These are phyloP conservation scores for Linnaemya vulpina DNA, from an alignment of 2,888 invertebrate species.

Conservation along the genomic window DNA sequence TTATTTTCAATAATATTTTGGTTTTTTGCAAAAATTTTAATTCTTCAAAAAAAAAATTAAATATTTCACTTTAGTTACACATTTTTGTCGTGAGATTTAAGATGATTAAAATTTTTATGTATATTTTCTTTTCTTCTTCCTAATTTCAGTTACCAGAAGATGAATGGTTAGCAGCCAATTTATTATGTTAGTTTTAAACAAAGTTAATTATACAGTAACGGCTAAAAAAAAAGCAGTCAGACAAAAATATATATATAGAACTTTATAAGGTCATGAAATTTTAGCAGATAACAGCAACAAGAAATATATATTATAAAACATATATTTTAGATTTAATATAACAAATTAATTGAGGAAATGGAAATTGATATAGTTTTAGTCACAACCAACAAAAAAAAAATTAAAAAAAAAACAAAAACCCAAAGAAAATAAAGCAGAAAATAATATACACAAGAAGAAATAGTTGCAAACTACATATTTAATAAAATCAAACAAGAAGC, in stretches of 20 bases:
- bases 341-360: conserved; percentile 24
- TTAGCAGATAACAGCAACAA: conserved; percentile 25
- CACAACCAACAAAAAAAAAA: conserved; percentile 6
- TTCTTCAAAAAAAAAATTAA: conserved; percentile 4
- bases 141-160: conserved; percentile 91
- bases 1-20: background rate
- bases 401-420: too few relatives aligned
- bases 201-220: background rate
- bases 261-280: background rate
- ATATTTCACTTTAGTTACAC: conserved; percentile 42
- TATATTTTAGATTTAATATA: conserved; percentile 9
- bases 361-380: conserved; percentile 41
- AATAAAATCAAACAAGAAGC: background rate
- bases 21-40: conserved; percentile 26
- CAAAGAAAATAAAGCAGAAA: conserved; percentile 62
- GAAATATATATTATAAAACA: conserved; percentile 49
- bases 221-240: conserved; percentile 41
- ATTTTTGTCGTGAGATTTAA: conserved; percentile 50
- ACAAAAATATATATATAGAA: conserved; percentile 49
- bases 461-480: conserved; percentile 54
- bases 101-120: conserved; percentile 65
- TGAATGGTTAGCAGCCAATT: conserved; percentile 94
- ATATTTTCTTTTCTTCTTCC: conserved; percentile 75
- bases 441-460: conserved; percentile 39
- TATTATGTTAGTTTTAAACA: conserved; percentile 87